These are phyloP conservation scores for Hypocryptadius cinnamomeus DNA, from an alignment of 2,113 vertebrate genomes.

Conservation along the genomic window DNA sequence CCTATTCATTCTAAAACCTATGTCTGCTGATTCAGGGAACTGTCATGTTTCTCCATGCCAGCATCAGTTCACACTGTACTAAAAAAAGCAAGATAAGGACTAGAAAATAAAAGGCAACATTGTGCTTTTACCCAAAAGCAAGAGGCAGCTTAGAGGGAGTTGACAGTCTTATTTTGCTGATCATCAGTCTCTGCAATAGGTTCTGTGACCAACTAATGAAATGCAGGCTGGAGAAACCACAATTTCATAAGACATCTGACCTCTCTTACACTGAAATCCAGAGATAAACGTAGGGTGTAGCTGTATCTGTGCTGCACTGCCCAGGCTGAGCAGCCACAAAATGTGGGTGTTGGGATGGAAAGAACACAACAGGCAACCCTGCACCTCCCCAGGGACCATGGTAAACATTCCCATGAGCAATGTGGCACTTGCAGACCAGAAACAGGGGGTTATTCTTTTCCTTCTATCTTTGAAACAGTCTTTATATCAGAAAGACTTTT, in stretches of 20 bases:
- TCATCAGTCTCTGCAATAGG: not conserved
- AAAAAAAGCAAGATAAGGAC: slow-evolving; percentile 15
- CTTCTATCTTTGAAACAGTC: not conserved
- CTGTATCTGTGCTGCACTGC: not conserved
- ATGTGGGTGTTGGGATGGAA: too few species aligned
- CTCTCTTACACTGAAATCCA: not conserved
- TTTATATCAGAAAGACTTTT: not conserved
- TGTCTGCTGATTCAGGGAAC: slow-evolving; percentile 44
- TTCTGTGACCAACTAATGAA: not conserved
- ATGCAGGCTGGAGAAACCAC: not conserved
- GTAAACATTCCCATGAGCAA: rapidly evolving
- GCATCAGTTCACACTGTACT: not conserved
- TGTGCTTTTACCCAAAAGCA: not conserved
- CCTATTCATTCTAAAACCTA: slow-evolving; percentile 4
- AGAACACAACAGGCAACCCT: not conserved
- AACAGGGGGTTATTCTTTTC: not conserved
- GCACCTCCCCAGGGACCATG: rapidly evolving
- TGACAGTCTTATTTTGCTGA: not conserved
- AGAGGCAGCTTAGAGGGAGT: not conserved
- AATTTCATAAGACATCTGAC: not conserved
- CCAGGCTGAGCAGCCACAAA: not conserved
- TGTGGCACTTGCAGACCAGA: not conserved
- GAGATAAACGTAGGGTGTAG: not conserved
- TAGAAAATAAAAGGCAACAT: not conserved
- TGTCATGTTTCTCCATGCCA: not conserved